Percentiles rank a stretch among this genome's conserved stretches.
Evolutionary conservation across 2,888 invertebrate genomes (phyloP).

Genomic region (Orthosia gothica): DNA sequence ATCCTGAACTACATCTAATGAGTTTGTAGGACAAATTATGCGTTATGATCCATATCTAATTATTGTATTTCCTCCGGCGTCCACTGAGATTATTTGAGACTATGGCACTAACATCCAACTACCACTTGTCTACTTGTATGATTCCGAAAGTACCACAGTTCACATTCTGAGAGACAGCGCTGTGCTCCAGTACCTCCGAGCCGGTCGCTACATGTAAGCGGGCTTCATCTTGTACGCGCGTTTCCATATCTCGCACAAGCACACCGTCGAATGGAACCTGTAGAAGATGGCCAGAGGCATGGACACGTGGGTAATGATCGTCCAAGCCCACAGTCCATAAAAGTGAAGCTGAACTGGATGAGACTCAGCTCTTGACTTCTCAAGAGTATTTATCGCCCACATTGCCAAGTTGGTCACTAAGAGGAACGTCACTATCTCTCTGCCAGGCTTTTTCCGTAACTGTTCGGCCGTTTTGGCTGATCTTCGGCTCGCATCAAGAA

Average conservation of each 20-base stretch:
- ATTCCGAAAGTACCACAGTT: constrained; percentile 80
- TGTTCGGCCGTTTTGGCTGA: constrained; percentile 96
- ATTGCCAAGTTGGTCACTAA: constrained; percentile 97
- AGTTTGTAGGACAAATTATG: constrained; percentile 60
- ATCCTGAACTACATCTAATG: constrained; percentile 56
- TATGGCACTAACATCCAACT: constrained; percentile 88
- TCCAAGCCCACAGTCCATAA: constrained; percentile 98
- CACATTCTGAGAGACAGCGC: constrained; percentile 69
- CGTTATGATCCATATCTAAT: constrained; percentile 49
- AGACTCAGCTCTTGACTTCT: constrained; percentile 97
- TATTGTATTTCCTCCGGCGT: constrained; percentile 66
- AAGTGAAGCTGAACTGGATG: constrained; percentile 98
- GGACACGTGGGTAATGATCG: constrained; percentile 98
- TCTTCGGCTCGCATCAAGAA: constrained; percentile 97
- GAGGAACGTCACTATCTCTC: constrained; percentile 98
- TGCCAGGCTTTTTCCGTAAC: constrained; percentile 96
- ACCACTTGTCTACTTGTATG: constrained; percentile 71
- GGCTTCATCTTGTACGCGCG: constrained; percentile 98
- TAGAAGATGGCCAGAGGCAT: constrained; percentile 98
- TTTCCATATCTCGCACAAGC: constrained; percentile 99
- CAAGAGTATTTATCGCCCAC: constrained; percentile 98
- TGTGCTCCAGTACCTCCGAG: constrained; percentile 81
- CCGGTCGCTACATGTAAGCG: constrained; percentile 94
- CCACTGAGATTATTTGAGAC: constrained; percentile 74
- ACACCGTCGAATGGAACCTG: constrained; percentile 98